phyloP scores from a whole-genome alignment of 2,113 vertebrate species.

The Sardina pilchardus region DNA sequence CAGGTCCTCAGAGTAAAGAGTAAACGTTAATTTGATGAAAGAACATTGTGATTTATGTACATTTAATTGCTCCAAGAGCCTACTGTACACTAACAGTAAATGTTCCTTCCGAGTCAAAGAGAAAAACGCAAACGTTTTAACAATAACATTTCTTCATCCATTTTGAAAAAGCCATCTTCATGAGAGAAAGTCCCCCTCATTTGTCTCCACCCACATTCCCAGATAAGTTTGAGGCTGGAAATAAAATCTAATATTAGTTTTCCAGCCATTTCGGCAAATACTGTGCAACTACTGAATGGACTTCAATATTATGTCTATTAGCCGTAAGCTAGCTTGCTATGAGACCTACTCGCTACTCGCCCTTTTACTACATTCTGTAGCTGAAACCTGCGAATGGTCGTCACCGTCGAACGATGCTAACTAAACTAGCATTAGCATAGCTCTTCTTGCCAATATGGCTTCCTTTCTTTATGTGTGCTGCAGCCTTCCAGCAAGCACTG shows the following conservation, averaged over 20 bases:
- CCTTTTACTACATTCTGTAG: constrained; percentile 14
- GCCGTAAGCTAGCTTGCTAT: background rate
- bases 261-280: constrained; percentile 17
- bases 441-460: constrained; percentile 69
- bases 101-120: background rate
- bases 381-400: constrained; percentile 66
- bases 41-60: background rate
- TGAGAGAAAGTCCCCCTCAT: constrained; percentile 65
- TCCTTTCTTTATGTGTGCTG: constrained; percentile 69
- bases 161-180: constrained; percentile 60
- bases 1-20: too few species aligned
- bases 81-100: background rate
- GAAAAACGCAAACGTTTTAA: constrained; percentile 13
- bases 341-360: background rate
- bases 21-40: background rate
- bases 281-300: background rate
- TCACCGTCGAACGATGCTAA: constrained; percentile 52
- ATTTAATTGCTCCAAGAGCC: background rate
- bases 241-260: constrained; percentile 15
- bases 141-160: constrained; percentile 60
- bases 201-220: constrained; percentile 51
- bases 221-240: constrained; percentile 19
- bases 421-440: constrained; percentile 26
- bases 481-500: constrained; percentile 61
- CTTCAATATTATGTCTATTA: constrained; percentile 7